phyloP scores from a whole-genome alignment of 1,140 invertebrate genomes.

The Ooceraea biroi region DNA sequence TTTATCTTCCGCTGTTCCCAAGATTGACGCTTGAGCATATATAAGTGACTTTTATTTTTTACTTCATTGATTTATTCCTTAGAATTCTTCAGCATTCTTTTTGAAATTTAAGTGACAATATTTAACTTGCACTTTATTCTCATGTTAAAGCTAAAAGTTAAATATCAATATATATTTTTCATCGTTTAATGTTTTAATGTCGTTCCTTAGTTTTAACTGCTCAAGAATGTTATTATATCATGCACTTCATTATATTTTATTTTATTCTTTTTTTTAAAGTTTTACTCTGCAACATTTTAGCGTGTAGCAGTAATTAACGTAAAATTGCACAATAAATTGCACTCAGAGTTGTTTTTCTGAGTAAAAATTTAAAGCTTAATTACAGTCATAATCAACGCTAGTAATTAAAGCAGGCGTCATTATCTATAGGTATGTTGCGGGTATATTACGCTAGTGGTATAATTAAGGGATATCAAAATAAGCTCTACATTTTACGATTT shows the following conservation, averaged over 20 bases:
- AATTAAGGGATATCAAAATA: neutral
- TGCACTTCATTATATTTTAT: neutral
- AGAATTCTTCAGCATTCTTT: no score
- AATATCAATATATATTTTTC: neutral
- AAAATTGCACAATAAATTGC: neutral
- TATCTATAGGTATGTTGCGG: no score
- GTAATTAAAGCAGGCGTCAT: neutral
- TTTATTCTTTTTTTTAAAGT: neutral
- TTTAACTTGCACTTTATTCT: no score
- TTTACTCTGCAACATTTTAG: neutral
- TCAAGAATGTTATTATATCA: neutral
- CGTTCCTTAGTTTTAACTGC: neutral
- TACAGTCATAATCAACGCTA: neutral
- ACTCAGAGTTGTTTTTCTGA: neutral
- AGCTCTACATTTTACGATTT: no score
- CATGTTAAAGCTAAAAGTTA: no score
- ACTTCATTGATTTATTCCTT: neutral
- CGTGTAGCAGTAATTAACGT: neutral
- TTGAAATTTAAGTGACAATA: no score
- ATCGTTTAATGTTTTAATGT: neutral
- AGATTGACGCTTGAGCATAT: neutral
- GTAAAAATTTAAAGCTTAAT: conserved; percentile 10
- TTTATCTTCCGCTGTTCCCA: neutral
- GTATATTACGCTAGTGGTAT: neutral
- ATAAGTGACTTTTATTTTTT: no score